phyloP scores from a whole-genome alignment of 2,113 vertebrate genomes.

The Myodes glareolus region DNA sequence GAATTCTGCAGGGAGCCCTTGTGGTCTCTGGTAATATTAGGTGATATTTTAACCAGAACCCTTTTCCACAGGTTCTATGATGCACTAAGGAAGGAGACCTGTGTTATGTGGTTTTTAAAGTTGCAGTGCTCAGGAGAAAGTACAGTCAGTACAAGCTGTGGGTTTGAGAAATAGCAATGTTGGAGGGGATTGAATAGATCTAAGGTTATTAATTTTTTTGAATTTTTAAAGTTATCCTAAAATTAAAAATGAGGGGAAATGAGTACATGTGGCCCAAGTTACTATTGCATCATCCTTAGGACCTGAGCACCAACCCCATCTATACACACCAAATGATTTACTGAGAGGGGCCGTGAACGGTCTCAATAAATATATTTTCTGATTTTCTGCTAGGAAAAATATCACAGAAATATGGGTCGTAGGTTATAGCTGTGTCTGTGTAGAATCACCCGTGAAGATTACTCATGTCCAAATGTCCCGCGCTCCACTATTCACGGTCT shows the following conservation, averaged over 20 bases:
- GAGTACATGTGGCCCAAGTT: not conserved
- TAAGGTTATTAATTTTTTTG: not conserved
- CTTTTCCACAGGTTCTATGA: not conserved
- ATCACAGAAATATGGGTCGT: not conserved
- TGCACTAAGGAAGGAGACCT: not conserved
- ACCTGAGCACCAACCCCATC: not conserved
- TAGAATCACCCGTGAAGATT: not conserved
- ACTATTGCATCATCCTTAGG: not conserved
- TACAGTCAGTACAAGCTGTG: not conserved
- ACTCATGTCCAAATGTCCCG: not conserved
- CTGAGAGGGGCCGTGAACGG: too few relatives aligned
- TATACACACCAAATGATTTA: not conserved
- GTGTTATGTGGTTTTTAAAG: not conserved
- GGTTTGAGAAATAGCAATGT: not conserved
- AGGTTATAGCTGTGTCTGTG: not conserved
- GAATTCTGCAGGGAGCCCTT: not conserved
- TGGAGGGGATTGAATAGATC: not conserved
- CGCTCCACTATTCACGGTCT: not conserved
- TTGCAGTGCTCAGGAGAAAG: not conserved
- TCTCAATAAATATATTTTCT: not conserved
- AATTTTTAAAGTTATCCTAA: not conserved
- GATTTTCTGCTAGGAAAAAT: not conserved
- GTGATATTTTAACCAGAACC: conserved; percentile 33
- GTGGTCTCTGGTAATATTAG: not conserved
- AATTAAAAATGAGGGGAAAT: not conserved